Conservation (phyloP, 1,140 invertebrate genomes). For the Hermatobates lingyangjiaoensis region DNA sequence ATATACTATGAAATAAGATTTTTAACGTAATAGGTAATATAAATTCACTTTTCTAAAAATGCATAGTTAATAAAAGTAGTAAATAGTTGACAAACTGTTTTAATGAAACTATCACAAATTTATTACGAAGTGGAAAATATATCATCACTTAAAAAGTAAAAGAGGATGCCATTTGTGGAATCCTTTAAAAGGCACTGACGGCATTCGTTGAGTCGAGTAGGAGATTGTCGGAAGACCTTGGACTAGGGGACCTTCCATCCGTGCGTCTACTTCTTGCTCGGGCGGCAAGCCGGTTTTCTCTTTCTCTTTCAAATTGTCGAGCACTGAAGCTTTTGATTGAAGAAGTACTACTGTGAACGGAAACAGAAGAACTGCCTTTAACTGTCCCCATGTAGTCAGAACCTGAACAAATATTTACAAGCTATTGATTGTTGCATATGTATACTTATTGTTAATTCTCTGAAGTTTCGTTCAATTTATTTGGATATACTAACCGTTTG, state of each 20-base stretch:
- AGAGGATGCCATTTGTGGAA: too few species aligned
- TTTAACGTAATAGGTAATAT: too few species aligned
- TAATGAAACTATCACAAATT: too few species aligned
- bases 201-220: constrained; percentile 7
- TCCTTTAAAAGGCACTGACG: too few species aligned
- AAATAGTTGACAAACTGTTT: too few species aligned
- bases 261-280: constrained; percentile 15
- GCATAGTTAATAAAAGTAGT: too few species aligned
- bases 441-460: constrained; percentile 23
- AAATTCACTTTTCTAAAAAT: too few species aligned
- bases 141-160: too few species aligned
- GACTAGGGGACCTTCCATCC: constrained; percentile 5
- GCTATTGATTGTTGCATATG: constrained; percentile 30
- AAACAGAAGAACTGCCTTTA: constrained; percentile 38
- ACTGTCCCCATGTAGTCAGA: constrained; percentile 40
- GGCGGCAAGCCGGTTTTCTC: constrained; percentile 38
- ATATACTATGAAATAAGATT: too few species aligned
- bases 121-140: too few species aligned
- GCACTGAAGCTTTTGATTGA: constrained; percentile 56
- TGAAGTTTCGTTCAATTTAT: neutral
- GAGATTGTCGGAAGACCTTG: constrained; percentile 13
- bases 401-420: constrained; percentile 31
- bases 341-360: constrained; percentile 55
- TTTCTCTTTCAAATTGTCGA: constrained; percentile 50
- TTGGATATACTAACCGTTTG: constrained; percentile 21